Evolutionary conservation across 2,797 vertebrate species (phyloP).

Genomic region (Diceros bicornis): DNA sequence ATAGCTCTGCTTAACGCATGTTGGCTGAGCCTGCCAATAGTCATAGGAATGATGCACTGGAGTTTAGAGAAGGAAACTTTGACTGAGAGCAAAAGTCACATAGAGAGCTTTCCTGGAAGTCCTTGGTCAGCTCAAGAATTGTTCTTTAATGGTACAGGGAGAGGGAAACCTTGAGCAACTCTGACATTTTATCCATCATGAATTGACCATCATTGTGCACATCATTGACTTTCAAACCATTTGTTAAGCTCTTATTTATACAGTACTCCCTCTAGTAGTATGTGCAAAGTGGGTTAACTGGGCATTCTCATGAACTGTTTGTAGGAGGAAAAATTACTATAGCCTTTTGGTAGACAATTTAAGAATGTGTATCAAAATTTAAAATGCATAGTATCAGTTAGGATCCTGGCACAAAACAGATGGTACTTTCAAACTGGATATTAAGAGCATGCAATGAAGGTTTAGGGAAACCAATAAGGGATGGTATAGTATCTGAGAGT

Average conservation of each 20-base stretch:
- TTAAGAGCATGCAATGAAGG: not conserved
- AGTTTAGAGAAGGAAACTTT: not conserved
- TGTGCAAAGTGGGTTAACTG: conserved; percentile 33
- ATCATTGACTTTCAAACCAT: conserved; percentile 35
- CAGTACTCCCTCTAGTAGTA: not conserved
- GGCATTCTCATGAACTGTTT: not conserved
- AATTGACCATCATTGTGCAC: not conserved
- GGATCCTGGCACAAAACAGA: not conserved
- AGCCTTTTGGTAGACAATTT: conserved; percentile 37
- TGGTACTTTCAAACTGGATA: not conserved
- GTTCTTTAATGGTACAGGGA: not conserved
- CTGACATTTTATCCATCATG: not conserved
- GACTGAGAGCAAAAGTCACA: not conserved
- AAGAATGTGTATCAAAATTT: conserved; percentile 35
- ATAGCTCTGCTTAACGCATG: conserved; percentile 50
- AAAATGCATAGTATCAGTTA: conserved; percentile 29
- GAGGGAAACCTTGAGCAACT: not conserved
- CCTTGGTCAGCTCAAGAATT: conserved; percentile 22
- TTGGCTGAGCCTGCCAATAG: not conserved
- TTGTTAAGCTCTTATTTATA: conserved; percentile 31
- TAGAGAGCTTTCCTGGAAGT: not conserved
- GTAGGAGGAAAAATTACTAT: conserved; percentile 9
- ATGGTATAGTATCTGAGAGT: not conserved
- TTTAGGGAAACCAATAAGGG: not conserved
- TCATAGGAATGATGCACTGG: not conserved